phyloP scores from a whole-genome alignment of 2,113 vertebrate genomes.

The Erinaceus europaeus region DNA sequence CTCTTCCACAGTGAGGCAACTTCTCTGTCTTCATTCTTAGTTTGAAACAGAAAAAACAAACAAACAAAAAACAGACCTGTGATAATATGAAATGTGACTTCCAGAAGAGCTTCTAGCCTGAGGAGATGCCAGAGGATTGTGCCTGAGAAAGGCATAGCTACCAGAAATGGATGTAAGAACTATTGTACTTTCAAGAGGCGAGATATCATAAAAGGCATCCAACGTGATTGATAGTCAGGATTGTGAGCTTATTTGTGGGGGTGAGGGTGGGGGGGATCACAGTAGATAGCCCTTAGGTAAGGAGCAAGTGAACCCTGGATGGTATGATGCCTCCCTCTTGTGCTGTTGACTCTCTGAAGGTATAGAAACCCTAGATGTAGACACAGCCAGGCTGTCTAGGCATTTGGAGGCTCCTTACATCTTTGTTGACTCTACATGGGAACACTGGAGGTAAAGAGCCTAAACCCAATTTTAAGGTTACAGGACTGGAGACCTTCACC shows the following conservation, averaged over 20 bases:
- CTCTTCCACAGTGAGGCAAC: not conserved
- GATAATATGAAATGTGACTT: constrained; percentile 19
- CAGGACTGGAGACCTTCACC: not conserved
- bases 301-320: not conserved
- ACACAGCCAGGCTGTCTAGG: not conserved
- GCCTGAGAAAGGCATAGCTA: not conserved
- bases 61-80: constrained; percentile 5
- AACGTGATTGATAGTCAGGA: not conserved
- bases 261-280: not conserved
- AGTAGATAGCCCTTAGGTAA: not conserved
- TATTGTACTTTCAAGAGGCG: constrained; percentile 10
- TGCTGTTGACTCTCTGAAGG: not conserved
- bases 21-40: not conserved
- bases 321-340: accelerated
- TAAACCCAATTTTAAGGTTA: not conserved
- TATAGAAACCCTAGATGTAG: not conserved
- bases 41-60: not conserved
- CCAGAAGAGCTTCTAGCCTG: not conserved
- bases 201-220: not conserved
- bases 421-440: not conserved
- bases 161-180: not conserved
- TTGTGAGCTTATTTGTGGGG: not conserved
- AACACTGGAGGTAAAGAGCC: not conserved
- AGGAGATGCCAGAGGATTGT: not conserved
- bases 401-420: accelerated